phyloP scores from a whole-genome alignment of 2,888 invertebrate species.

The Cotesia congregata region DNA sequence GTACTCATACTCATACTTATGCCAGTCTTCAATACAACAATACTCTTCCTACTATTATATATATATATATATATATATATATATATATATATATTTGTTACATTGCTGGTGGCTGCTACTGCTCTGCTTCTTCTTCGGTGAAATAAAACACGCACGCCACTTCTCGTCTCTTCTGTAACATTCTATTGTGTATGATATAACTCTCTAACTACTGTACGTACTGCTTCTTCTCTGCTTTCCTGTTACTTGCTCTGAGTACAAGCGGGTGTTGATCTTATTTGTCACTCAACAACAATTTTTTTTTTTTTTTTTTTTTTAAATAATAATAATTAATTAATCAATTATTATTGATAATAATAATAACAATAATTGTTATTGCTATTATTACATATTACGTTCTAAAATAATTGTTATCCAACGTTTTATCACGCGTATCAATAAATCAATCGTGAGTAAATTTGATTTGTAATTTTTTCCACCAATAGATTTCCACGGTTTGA shows the following conservation, averaged over 20 bases:
- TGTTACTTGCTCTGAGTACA: not conserved
- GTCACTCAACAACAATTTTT: conserved; percentile 4
- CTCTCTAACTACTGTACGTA: not conserved
- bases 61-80: not conserved
- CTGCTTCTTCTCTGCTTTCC: conserved; percentile 12
- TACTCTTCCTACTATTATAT: not conserved
- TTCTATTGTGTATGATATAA: not conserved
- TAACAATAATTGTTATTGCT: not conserved
- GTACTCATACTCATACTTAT: conserved; percentile 26
- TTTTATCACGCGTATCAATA: not conserved
- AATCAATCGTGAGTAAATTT: not conserved
- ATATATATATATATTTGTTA: not conserved
- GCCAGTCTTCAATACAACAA: conserved; percentile 2
- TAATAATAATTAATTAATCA: too few species aligned
- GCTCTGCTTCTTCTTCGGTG: conserved; percentile 23
- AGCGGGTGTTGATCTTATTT: conserved; percentile 23
- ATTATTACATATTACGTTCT: conserved; percentile 5
- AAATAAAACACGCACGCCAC: not conserved
- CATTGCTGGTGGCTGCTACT: conserved; percentile 32
- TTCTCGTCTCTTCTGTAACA: not conserved
- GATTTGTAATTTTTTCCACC: conserved; percentile 2
- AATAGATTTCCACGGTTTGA: not conserved
- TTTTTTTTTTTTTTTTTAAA: not conserved
- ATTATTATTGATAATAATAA: not conserved
- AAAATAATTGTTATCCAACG: not conserved